Percentiles rank a stretch among this genome's conserved stretches.
These are phyloP conservation scores for Muscicapa striata DNA, from an alignment of 2,797 vertebrate genomes.

Conservation along the genomic window DNA sequence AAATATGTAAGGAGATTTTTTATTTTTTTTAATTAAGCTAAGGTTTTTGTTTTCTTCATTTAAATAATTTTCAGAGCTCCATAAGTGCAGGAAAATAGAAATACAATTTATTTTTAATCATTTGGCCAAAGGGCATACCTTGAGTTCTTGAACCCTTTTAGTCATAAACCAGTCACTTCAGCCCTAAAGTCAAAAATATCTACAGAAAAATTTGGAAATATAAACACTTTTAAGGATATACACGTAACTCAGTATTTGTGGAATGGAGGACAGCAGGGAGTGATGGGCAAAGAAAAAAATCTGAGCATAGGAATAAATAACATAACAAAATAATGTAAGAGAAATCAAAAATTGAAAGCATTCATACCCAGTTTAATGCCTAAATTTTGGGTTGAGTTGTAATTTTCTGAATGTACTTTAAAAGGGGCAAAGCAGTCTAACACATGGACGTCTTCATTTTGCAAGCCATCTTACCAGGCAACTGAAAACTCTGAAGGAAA, in stretches of 20 bases:
- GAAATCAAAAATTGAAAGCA: background rate
- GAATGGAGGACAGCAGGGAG: rapidly evolving
- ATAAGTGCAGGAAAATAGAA: background rate
- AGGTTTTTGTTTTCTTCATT: background rate
- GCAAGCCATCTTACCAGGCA: background rate
- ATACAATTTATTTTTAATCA: background rate
- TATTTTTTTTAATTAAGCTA: background rate
- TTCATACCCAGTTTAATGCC: background rate
- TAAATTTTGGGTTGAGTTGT: background rate
- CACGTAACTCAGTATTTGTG: background rate
- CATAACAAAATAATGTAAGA: background rate
- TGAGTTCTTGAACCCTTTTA: background rate
- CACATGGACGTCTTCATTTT: background rate
- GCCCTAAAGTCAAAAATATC: background rate
- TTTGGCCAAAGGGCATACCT: background rate
- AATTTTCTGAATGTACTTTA: background rate
- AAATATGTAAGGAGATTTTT: background rate
- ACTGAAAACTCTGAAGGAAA: background rate
- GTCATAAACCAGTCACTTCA: background rate
- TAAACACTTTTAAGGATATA: background rate
- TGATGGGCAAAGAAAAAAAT: background rate
- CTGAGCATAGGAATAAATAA: background rate
- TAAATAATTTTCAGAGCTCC: background rate
- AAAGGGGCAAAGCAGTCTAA: background rate
- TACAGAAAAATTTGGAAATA: background rate